Base-by-base conservation (phyloP, 2,888 invertebrate species). In the Phasia obesa region DNA sequence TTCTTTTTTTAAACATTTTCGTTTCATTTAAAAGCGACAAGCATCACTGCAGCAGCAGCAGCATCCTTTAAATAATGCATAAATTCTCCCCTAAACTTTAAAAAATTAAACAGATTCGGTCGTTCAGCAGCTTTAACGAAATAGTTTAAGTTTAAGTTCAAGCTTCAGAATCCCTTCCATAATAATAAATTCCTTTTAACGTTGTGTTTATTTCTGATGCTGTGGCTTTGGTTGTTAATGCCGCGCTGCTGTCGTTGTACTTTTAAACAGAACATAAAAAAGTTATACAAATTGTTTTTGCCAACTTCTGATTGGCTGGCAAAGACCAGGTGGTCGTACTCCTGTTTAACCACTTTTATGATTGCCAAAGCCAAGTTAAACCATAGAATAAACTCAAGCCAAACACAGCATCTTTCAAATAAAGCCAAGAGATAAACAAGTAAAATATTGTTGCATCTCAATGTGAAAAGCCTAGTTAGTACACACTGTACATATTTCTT, bases 321-420 rank as follows among this genome's bases (percentile, higher is more conserved):
- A 76, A 64, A 81, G 84, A 74, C 84, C 84, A 84, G 84, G 84
- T 84, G 84, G 84, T 84, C 84, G 77, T 59, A 81, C 84, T 80
- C 84, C 81, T 84, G 84, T 84, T 81, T 81, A 81, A 81, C 84
- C 77, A 69, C 84, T 84, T 84, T 84, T 84, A 77, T 83, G 83
- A 83, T 60, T 79, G 51, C 70, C 62, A 79, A 59, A 78, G 64
- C 64, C 64, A 78, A 71, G 42, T 27, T 53, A 65, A 70, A 53
- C 73, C 51, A 65, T 65, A 73, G 23, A 59, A 73, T 7, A 25
- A 55, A 64, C 55, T 62, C 47, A 25, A 70, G 62, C 62, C 53
- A 53, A 77, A 62, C 74, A 62, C 74, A 73, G 21, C 81, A 81
- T 77, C 77, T 78, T 78, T 76, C 49, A 55, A 55, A 83, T 57